These are phyloP conservation scores for Bujurquina vittata DNA, from an alignment of 2,113 vertebrate genomes.

Conservation along the genomic window DNA sequence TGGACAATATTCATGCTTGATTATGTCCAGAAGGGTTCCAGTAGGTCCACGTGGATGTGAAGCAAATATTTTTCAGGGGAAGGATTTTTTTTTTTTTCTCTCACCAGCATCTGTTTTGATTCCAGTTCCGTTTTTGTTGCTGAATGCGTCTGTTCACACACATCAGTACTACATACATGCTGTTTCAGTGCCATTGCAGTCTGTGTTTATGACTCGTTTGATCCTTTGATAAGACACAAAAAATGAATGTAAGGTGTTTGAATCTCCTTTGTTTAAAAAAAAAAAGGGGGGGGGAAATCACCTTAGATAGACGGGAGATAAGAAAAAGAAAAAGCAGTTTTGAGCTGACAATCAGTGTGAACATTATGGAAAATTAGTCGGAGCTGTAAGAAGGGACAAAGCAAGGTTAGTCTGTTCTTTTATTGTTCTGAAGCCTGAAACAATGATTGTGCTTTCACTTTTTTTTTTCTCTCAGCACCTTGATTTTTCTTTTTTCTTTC, in stretches of 20 bases:
- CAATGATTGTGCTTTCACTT: constrained; percentile 51
- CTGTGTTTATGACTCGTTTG: constrained; percentile 21
- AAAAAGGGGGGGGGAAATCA: not conserved
- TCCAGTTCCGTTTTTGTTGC: not conserved
- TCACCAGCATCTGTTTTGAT: not conserved
- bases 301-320: not conserved
- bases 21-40: not conserved
- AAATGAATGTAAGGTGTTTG: constrained; percentile 38
- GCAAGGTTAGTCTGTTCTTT: constrained; percentile 34
- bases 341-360: constrained; percentile 32
- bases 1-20: not conserved
- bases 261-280: constrained; percentile 42
- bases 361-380: constrained; percentile 41
- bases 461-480: constrained; percentile 15
- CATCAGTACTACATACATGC: not conserved
- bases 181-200: constrained; percentile 2
- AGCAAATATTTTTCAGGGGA: not conserved
- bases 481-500: constrained; percentile 11
- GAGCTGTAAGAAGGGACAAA: constrained; percentile 18
- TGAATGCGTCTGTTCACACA: not conserved
- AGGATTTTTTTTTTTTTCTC: not conserved
- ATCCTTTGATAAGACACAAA: constrained; percentile 41
- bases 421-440: constrained; percentile 57
- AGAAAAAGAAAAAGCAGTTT: constrained; percentile 40
- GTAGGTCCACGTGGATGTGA: not conserved